A percentile compares a stretch with the other conserved stretches of the same genome.
Conservation (phyloP, 2,113 vertebrate genomes). For the Ovis canadensis region DNA sequence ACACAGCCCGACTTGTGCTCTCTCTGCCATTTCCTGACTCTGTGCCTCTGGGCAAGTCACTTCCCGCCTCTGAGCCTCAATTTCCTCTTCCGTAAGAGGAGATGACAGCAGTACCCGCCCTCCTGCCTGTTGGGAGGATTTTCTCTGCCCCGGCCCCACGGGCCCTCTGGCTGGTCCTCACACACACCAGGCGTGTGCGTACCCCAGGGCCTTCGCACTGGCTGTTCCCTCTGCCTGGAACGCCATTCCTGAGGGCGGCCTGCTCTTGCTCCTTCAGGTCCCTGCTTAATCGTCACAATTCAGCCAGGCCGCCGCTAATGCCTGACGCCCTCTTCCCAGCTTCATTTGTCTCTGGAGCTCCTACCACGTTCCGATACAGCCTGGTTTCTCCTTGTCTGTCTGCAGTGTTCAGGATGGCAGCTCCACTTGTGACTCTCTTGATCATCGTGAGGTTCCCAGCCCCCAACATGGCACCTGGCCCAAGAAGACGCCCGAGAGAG, state of each 20-base stretch:
- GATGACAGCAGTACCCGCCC: background rate
- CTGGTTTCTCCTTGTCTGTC: background rate
- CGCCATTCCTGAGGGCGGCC: background rate
- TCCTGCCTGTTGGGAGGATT: background rate
- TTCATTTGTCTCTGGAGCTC: background rate
- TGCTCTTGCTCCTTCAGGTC: background rate
- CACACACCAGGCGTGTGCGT: background rate
- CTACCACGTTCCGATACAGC: accelerated
- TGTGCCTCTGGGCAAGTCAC: constrained; percentile 39
- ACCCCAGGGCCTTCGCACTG: background rate
- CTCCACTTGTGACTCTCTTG: background rate
- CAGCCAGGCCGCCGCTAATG: background rate
- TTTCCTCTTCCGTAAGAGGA: constrained; percentile 18
- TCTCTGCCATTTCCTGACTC: constrained; percentile 13
- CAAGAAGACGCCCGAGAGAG: background rate
- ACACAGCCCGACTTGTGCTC: background rate
- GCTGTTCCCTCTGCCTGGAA: background rate
- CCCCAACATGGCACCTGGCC: background rate
- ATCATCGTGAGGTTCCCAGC: background rate
- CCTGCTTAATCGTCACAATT: background rate
- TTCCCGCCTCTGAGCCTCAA: constrained; percentile 20
- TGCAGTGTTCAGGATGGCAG: background rate
- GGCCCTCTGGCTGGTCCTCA: background rate
- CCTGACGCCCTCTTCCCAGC: background rate
- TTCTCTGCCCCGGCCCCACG: background rate